phyloP scores from a whole-genome alignment of 2,888 invertebrate species.

The Drosophila tanythrix region DNA sequence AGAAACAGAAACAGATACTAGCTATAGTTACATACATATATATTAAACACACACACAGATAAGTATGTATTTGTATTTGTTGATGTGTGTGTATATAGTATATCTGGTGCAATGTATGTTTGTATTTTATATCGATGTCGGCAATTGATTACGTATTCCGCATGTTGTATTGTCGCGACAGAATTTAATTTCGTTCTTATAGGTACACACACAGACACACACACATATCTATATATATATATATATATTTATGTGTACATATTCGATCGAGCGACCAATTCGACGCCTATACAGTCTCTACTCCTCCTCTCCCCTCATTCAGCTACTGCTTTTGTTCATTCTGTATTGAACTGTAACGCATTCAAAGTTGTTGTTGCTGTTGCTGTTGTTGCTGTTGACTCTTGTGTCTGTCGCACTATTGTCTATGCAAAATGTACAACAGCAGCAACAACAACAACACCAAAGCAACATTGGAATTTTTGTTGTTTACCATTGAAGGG shows the following conservation, averaged over 20 bases:
- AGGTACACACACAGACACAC: conserved; percentile 52
- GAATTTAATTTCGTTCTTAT: conserved; percentile 82
- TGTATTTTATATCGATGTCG: conserved; percentile 61
- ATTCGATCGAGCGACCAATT: conserved; percentile 53
- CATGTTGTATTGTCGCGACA: conserved; percentile 80
- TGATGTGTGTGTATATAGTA: conserved; percentile 16
- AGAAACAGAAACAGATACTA: not conserved
- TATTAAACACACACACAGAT: conserved; percentile 16
- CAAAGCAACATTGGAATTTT: conserved; percentile 19
- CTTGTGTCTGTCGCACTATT: conserved; percentile 44
- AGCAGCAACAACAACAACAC: conserved; percentile 14
- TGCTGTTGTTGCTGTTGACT: conserved; percentile 25
- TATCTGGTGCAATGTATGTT: conserved; percentile 24
- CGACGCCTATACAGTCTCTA: conserved; percentile 29
- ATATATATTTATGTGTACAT: not conserved
- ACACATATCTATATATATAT: not conserved
- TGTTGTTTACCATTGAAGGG: conserved; percentile 40
- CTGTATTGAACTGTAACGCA: conserved; percentile 74
- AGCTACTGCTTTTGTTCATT: conserved; percentile 13
- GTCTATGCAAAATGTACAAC: conserved; percentile 64
- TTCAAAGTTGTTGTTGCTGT: conserved; percentile 37
- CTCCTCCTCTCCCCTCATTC: not conserved
- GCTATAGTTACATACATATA: conserved; percentile 8
- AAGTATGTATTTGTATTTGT: conserved; percentile 2
- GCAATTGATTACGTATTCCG: conserved; percentile 82